Base-by-base conservation (phyloP, 2,113 vertebrate species). In the Neopipo cinnamomea region DNA sequence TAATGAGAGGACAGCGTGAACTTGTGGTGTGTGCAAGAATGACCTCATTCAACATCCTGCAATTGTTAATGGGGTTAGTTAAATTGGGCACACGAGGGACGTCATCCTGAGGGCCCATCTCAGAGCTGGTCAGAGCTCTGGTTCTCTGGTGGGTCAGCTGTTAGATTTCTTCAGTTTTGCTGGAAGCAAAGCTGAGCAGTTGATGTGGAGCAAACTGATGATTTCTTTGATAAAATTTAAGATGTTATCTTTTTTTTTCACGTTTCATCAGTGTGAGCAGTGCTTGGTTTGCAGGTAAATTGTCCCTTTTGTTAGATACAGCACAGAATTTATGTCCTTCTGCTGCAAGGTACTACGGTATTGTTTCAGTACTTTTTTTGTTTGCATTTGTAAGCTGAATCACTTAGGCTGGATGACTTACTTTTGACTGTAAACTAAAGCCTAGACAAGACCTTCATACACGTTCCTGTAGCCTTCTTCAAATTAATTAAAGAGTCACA, bases 21-120 rank as follows among this genome's bases (percentile, higher is more conserved):
- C 93, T 95, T 95, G 23, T 2, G 79, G 73, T 71, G 75, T 56
- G 2, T 92, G 89, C 67, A 61, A 9, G 71, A 91, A 72, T 91
- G 94, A 92, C 89, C 95, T 97, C 86, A 93, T 80, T 95, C 94
- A 77, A 71, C 91, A 95, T 96, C 96, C 96, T 97, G 89, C 94
- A 67, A 94, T 96, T 95, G 95, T 96, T 93, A 55, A 44, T 55
- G 91, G 92, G 63, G 42, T 90, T 91, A 89, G 89, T 93, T 77
- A 88, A 93, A 95, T 84, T 89, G 14, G 3, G 68, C 83, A 44
- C 91, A 67, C 1, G 13, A 75, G 94, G 49, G 73, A 50, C 42
- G 42, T 63, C 91, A 86, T 95, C 89, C 96, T 92, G 33, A 95
- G 95, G 86, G 90, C 88, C 47, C 39, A 39, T 91, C 88, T 77